A percentile compares a stretch with the other conserved stretches of the same genome.
Conservation (phyloP, 2,113 vertebrate species). For the Saguinus imperator region DNA sequence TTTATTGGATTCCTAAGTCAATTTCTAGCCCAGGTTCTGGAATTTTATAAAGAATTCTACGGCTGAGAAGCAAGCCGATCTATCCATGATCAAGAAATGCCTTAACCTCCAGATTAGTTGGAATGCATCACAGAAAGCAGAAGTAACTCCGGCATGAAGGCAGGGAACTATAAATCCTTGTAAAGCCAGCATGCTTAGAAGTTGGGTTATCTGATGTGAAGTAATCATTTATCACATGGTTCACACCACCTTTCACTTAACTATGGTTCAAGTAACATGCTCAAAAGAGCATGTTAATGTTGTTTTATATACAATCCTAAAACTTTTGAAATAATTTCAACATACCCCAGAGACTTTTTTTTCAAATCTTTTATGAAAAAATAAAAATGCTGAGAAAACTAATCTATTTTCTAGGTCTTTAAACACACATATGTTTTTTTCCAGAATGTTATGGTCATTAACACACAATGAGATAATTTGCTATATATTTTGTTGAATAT, state of each 20-base stretch:
- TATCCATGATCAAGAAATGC: conserved; percentile 77
- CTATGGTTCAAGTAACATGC: conserved; percentile 38
- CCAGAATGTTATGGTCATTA: background rate
- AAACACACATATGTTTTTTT: background rate
- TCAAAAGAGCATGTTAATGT: conserved; percentile 21
- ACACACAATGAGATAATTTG: background rate
- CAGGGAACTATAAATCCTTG: conserved; percentile 67
- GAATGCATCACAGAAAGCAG: conserved; percentile 65
- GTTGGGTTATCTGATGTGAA: conserved; percentile 46
- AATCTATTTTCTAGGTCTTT: background rate
- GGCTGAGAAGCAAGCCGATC: conserved; percentile 70
- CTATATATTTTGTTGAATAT: background rate
- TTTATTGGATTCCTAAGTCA: conserved; percentile 80
- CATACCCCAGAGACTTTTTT: background rate
- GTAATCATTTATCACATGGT: conserved; percentile 53
- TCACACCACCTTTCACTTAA: conserved; percentile 60
- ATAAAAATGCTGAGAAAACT: conserved; percentile 13
- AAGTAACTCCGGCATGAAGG: conserved; percentile 64
- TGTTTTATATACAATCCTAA: conserved; percentile 25
- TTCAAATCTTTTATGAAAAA: conserved; percentile 5
- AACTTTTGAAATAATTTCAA: conserved; percentile 52
- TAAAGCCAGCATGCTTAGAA: conserved; percentile 44
- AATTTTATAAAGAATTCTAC: conserved; percentile 79
- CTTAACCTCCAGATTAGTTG: conserved; percentile 75
- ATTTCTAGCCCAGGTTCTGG: conserved; percentile 79